Conservation (phyloP, 2,888 invertebrate genomes). For the Protonemura montana region DNA sequence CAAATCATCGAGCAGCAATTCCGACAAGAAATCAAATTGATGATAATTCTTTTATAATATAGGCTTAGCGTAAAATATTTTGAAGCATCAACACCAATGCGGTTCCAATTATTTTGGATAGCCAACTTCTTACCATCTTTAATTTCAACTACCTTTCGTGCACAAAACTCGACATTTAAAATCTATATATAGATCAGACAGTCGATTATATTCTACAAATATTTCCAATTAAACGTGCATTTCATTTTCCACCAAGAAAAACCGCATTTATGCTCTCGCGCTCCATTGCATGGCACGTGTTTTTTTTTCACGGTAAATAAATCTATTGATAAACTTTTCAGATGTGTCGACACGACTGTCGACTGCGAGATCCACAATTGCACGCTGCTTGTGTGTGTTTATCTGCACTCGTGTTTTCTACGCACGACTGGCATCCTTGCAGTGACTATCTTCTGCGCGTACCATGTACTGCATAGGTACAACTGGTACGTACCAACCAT, state of each 20-base stretch:
- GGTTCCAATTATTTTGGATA: not conserved
- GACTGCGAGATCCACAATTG: not conserved
- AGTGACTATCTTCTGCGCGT: not conserved
- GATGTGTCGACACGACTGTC: not conserved
- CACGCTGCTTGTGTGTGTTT: conserved; percentile 13
- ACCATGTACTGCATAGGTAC: not conserved
- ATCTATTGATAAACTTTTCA: conserved; percentile 5
- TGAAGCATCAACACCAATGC: too few species aligned
- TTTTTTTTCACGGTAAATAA: not conserved
- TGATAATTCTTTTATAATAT: too few species aligned
- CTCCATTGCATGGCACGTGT: not conserved
- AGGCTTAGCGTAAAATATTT: too few species aligned
- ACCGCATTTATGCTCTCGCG: too few species aligned
- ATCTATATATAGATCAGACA: not conserved
- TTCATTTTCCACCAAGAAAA: too few species aligned
- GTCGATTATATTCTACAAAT: not conserved
- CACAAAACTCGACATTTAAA: not conserved
- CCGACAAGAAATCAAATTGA: too few species aligned
- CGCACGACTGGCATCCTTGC: conserved; percentile 27
- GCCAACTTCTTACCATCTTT: not conserved
- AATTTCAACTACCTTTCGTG: not conserved
- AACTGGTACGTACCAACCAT: not conserved
- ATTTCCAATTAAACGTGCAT: conserved; percentile 7
- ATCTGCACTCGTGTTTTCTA: conserved; percentile 34
- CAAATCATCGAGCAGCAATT: too few species aligned